These are phyloP conservation scores for Boloria selene DNA, from an alignment of 2,888 invertebrate genomes.

Conservation along the genomic window DNA sequence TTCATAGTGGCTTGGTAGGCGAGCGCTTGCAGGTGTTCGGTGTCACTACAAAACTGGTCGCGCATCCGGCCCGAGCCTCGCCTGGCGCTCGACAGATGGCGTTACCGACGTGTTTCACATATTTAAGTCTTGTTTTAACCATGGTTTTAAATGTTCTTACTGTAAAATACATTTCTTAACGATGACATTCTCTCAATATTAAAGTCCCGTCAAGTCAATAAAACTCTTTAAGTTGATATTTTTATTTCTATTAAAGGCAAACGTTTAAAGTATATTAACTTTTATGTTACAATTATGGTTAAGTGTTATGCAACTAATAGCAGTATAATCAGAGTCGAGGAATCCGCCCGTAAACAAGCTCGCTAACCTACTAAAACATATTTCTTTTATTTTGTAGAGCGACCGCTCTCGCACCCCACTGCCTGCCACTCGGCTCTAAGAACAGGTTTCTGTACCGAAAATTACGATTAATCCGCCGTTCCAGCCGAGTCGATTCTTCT, in stretches of 20 bases:
- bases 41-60: conserved; percentile 77
- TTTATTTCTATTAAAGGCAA: too few relatives aligned
- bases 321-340: conserved; percentile 68
- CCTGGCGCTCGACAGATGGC: conserved; percentile 70
- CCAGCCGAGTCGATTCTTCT: conserved; percentile 57
- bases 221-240: too few relatives aligned
- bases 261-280: too few relatives aligned
- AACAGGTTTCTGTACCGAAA: conserved; percentile 75
- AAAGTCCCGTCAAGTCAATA: background rate
- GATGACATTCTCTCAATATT: background rate
- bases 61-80: conserved; percentile 69
- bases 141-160: conserved; percentile 11
- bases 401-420: conserved; percentile 59
- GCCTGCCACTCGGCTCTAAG: conserved; percentile 55
- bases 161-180: conserved; percentile 4
- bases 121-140: conserved; percentile 27
- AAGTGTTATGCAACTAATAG: conserved; percentile 46
- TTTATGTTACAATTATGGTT: conserved; percentile 8
- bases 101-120: conserved; percentile 49
- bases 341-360: conserved; percentile 78
- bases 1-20: conserved; percentile 35
- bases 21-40: conserved; percentile 70
- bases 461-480: conserved; percentile 71
- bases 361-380: conserved; percentile 82
- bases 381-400: conserved; percentile 79